Evolutionary conservation across 92 coral and sea anemone species (phyloP).

Genomic region (Meandrina meandrites): DNA sequence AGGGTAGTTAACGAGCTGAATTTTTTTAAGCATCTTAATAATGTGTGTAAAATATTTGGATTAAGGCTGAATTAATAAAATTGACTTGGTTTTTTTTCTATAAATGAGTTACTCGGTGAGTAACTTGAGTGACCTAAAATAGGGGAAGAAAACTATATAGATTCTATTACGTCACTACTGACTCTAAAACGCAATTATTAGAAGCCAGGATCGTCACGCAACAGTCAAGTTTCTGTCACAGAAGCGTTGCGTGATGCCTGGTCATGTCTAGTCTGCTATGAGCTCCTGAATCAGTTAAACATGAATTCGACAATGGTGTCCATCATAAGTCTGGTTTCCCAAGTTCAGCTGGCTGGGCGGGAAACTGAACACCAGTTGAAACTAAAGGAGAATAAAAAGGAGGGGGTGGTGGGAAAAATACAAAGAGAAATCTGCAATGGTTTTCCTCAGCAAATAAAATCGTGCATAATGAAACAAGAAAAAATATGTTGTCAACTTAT

Average conservation of each 20-base stretch:
- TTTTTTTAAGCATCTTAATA: slow-evolving; percentile 10
- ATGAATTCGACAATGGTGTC: neutral
- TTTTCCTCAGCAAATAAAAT: neutral
- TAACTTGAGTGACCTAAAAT: neutral
- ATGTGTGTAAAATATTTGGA: slow-evolving; percentile 31
- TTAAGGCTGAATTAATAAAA: neutral
- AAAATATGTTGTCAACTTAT: no score
- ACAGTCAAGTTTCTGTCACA: neutral
- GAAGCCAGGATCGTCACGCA: neutral
- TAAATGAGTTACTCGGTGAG: neutral
- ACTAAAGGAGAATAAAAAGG: neutral
- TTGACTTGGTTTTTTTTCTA: slow-evolving; percentile 9
- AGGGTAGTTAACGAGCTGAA: neutral
- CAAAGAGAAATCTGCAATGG: neutral
- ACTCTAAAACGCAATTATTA: neutral
- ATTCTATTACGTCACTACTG: neutral
- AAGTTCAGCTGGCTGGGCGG: slow-evolving; percentile 47
- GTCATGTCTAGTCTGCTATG: no score
- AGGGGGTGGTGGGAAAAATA: neutral
- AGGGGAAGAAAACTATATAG: neutral
- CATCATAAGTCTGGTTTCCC: neutral
- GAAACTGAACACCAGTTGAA: slow-evolving; percentile 15
- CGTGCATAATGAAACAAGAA: neutral
- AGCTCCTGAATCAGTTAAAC: neutral
- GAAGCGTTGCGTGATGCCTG: neutral